Conservation (phyloP, 2,797 vertebrate species). For the Ispidina picta region DNA sequence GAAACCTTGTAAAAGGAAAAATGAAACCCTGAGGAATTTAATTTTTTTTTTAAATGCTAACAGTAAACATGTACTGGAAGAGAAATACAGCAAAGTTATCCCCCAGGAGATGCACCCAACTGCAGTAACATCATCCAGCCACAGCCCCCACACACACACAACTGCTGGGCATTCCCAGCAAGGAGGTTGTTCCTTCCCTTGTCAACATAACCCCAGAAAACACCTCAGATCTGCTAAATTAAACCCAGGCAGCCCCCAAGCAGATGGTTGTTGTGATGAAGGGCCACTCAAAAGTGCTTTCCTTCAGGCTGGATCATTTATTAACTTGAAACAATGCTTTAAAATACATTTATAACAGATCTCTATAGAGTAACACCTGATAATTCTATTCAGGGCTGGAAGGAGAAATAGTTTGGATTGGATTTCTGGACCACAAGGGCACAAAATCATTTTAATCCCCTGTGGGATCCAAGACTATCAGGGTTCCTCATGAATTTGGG, state of each 20-base stretch:
- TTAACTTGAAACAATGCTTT: background rate
- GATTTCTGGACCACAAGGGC: background rate
- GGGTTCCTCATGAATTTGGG: background rate
- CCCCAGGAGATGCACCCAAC: background rate
- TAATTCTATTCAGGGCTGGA: rapidly evolving
- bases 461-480: background rate
- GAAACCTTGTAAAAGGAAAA: background rate
- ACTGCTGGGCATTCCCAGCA: background rate
- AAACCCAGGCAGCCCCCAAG: background rate
- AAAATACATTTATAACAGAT: background rate
- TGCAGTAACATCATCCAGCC: background rate
- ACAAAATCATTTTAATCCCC: background rate
- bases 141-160: background rate
- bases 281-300: background rate
- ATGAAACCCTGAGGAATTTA: background rate
- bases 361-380: background rate
- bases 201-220: background rate
- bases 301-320: background rate
- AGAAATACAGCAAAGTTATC: background rate
- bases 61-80: background rate
- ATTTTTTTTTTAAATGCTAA: background rate
- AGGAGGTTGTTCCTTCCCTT: background rate
- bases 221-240: background rate
- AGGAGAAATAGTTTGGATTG: background rate
- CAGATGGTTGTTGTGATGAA: background rate